Conservation (phyloP, 2,113 vertebrate species). For the Nesoenas mayeri region DNA sequence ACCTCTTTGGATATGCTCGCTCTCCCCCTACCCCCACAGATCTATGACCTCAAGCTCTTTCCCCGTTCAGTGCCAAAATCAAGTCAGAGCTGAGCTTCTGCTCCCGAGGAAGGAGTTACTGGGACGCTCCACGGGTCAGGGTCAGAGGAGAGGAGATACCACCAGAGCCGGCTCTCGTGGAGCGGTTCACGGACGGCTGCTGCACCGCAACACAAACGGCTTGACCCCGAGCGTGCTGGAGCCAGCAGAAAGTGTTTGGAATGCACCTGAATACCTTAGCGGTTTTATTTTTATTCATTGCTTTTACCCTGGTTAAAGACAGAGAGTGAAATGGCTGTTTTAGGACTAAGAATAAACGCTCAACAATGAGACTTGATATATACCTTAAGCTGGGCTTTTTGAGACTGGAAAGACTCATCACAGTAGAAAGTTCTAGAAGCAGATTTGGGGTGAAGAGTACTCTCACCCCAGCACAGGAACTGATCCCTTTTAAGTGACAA, state of each 20-base stretch:
- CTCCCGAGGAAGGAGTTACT: neutral
- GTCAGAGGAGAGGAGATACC: neutral
- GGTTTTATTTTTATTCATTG: neutral
- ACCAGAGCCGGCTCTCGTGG: neutral
- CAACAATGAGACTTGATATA: neutral
- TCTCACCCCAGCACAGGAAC: neutral
- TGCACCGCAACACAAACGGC: neutral
- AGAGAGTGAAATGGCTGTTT: neutral
- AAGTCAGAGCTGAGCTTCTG: neutral
- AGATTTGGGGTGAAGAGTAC: neutral
- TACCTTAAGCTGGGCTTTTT: neutral
- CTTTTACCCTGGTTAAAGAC: neutral
- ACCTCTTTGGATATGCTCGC: neutral
- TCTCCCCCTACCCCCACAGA: neutral
- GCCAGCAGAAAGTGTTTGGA: neutral
- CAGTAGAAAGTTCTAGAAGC: neutral
- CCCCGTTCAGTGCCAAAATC: neutral
- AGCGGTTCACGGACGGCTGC: neutral
- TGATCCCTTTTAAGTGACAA: neutral
- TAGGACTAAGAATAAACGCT: neutral
- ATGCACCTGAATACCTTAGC: neutral
- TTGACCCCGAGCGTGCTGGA: neutral
- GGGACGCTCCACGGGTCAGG: neutral
- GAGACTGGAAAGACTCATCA: neutral
- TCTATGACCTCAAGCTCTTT: neutral